A percentile compares a stretch with the other conserved stretches of the same genome.
Evolutionary conservation across 1,140 invertebrate species (phyloP).

Genomic region (Oncopodura yosiiana): DNA sequence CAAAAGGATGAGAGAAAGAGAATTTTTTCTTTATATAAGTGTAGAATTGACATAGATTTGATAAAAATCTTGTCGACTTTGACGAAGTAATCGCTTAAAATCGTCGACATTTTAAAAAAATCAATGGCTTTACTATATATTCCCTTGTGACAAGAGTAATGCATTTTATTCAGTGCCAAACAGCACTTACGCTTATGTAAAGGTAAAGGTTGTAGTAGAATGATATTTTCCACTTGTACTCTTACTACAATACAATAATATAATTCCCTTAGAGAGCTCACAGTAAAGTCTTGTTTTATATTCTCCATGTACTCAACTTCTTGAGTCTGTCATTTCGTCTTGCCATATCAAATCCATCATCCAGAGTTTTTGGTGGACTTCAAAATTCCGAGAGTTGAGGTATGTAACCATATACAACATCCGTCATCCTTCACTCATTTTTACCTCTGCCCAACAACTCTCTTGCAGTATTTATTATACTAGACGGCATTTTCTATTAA

Average conservation of each 20-base stretch:
- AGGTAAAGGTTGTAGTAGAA: too few species aligned
- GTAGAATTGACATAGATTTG: conserved; percentile 1
- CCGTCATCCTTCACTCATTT: neutral
- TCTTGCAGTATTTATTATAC: neutral
- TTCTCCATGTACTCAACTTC: neutral
- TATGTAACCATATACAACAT: too few species aligned
- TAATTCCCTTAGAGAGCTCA: neutral
- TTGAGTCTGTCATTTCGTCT: conserved; percentile 11
- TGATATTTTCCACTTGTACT: too few species aligned
- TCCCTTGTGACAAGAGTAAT: too few species aligned
- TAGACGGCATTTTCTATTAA: too few species aligned
- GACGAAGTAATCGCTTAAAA: conserved; percentile 9
- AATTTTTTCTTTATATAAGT: too few species aligned
- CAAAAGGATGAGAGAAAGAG: too few species aligned
- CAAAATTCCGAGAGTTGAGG: too few species aligned
- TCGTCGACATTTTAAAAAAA: conserved; percentile 15
- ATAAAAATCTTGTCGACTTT: conserved; percentile 3
- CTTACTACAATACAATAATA: neutral
- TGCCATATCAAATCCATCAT: conserved; percentile 11
- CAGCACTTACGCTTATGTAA: too few species aligned
- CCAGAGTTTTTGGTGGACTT: neutral
- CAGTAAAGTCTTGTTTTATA: neutral
- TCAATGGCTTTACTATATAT: too few species aligned
- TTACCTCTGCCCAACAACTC: neutral
- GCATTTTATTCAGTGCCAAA: too few species aligned